Conservation (phyloP, 2,888 invertebrate genomes). For the Hetaerina titia region DNA sequence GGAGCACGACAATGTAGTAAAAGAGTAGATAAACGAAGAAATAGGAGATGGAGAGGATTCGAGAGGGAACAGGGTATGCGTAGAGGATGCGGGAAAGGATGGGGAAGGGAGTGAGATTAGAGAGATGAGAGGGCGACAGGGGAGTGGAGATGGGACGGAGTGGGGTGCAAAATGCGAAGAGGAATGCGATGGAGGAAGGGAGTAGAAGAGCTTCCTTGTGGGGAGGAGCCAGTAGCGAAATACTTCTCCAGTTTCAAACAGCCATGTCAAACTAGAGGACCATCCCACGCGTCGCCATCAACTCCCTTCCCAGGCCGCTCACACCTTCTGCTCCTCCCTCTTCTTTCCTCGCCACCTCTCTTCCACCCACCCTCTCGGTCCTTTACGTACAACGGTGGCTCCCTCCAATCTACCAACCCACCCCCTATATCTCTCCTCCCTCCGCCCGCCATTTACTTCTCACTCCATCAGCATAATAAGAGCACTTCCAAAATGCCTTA, state of each 20-base stretch:
- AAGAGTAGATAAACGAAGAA: not conserved
- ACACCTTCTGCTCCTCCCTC: not conserved
- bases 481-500: slow-evolving; percentile 60
- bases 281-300: not conserved
- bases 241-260: slow-evolving; percentile 55
- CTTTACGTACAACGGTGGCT: too few relatives aligned
- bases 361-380: not conserved
- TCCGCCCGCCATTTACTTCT: not conserved
- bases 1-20: not conserved
- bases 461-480: slow-evolving; percentile 57
- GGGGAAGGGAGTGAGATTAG: not conserved
- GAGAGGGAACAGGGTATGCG: not conserved
- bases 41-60: not conserved
- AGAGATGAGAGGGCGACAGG: not conserved
- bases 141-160: not conserved
- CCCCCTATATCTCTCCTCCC: not conserved
- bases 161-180: not conserved
- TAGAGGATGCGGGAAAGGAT: not conserved
- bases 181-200: not conserved
- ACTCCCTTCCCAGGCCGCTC: not conserved
- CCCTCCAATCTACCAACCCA: not conserved
- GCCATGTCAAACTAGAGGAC: slow-evolving; percentile 38
- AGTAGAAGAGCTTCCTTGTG: not conserved
- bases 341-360: not conserved
- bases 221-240: not conserved